Base-by-base conservation (phyloP, 1,140 invertebrate genomes). In the Pemphigus obesinymphae region DNA sequence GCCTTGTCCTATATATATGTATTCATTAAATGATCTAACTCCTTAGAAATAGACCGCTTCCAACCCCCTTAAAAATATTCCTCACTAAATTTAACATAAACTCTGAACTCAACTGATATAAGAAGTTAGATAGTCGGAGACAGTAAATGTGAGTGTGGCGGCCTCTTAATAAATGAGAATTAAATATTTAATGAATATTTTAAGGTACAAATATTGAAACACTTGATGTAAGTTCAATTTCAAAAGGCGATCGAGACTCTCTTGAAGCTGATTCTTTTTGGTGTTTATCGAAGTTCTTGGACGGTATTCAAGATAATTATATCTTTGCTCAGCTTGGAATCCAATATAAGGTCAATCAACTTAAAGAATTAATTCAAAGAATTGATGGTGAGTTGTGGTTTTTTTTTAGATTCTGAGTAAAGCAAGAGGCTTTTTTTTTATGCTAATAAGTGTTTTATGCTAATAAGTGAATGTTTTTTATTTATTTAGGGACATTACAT, bases 271-370 rank as follows among this genome's bases (percentile, higher is more conserved):
- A 99, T 88, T 97, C 96, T 58, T 99, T 98, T 90, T 99, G 98
- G 98, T 99, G 97, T 88, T 91, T 99, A 82, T 97, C 97, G 2
- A 97, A 98, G 87, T 94, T 99, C 86, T 89, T 99, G 34, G 97
- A 99, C 89, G 97, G 97, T 83, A 99, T 99, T 85, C 98, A 99
- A 88, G 97, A 99, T 88, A 99, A 99, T 89, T 99, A 99, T 87
- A 99, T 99, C 85, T 99, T 99, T 91, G 97, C 98, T 85, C 98
- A 99, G 89, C 93, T 99, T 83, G 98, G 98, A 37, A 99, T 99
- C 86, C 98, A 99, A 87, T 93, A 94, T 85, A 98, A 99, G 91
- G 94, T 94, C 15, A 89, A 89, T 78, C 89, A 91, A 88, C 89
- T 99, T 58, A 96, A 97, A 87, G 96, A 99, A 88, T 90, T 99